Percentiles rank a stretch among this genome's conserved stretches.
Evolutionary conservation across 1,140 invertebrate species (phyloP).

Genomic region (Drosophila arizonae): DNA sequence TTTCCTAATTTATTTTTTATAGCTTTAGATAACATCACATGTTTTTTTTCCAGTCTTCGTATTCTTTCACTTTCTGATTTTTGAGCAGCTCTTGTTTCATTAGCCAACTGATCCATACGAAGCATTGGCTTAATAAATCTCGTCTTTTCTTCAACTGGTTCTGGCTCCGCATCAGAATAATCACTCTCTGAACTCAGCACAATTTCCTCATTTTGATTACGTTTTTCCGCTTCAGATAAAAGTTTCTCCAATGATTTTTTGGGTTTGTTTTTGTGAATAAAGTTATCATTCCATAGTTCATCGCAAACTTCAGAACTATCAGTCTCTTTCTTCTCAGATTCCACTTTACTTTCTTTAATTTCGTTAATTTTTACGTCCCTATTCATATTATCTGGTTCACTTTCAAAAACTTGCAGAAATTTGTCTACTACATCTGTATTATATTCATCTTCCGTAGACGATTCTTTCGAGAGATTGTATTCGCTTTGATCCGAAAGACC

Average conservation of each 20-base stretch:
- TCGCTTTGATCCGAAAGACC: slow-evolving; percentile 55
- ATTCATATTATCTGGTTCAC: slow-evolving; percentile 39
- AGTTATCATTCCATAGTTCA: slow-evolving; percentile 48
- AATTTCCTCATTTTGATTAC: slow-evolving; percentile 64
- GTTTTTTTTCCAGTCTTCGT: slow-evolving; percentile 68
- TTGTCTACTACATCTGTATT: slow-evolving; percentile 57
- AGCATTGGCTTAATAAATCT: slow-evolving; percentile 72
- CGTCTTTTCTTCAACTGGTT: slow-evolving; percentile 50
- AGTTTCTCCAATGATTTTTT: slow-evolving; percentile 58
- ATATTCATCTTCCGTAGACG: slow-evolving; percentile 34
- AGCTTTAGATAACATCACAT: slow-evolving; percentile 51
- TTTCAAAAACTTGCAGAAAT: slow-evolving; percentile 62
- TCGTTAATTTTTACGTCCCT: slow-evolving; percentile 28
- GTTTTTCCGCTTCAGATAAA: slow-evolving; percentile 44
- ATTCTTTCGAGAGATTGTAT: slow-evolving; percentile 51
- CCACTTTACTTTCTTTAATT: slow-evolving; percentile 24
- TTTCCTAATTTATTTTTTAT: slow-evolving; percentile 46
- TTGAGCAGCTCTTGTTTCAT: slow-evolving; percentile 73
- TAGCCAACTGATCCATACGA: slow-evolving; percentile 71
- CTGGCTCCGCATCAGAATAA: slow-evolving; percentile 55
- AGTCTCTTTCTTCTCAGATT: slow-evolving; percentile 33
- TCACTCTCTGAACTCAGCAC: slow-evolving; percentile 77
- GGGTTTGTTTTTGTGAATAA: slow-evolving; percentile 13
- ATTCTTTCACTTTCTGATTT: slow-evolving; percentile 69
- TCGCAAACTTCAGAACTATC: slow-evolving; percentile 36